Evolutionary conservation across 2,888 invertebrate genomes (phyloP).

Genomic region (Epinotia demarniana): DNA sequence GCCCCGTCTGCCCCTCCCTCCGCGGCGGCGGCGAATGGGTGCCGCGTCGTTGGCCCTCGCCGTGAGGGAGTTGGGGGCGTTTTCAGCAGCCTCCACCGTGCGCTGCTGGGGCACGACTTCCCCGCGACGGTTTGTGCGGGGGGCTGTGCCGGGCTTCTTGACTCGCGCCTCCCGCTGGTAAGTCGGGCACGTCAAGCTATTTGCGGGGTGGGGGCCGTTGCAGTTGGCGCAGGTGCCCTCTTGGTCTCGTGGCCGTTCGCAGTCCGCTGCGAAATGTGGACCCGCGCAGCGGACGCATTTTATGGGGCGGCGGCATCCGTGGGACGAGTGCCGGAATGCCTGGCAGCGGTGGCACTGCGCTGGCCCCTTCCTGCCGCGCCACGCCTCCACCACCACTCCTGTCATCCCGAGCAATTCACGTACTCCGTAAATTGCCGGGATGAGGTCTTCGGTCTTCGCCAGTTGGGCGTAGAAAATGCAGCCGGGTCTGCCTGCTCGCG

Average conservation of each 20-base stretch:
- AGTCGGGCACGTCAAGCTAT: too few relatives aligned
- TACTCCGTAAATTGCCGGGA: slow-evolving; percentile 44
- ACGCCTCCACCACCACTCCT: slow-evolving; percentile 47
- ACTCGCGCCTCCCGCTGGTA: too few relatives aligned
- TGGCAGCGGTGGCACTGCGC: too few relatives aligned
- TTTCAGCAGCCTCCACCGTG: not conserved
- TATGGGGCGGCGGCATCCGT: too few relatives aligned
- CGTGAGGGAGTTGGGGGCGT: not conserved
- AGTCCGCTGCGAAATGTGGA: too few relatives aligned
- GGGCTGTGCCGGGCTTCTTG: slow-evolving; percentile 49
- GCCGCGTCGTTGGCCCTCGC: not conserved
- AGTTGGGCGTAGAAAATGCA: slow-evolving; percentile 46
- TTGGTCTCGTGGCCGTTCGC: too few relatives aligned
- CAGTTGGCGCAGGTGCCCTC: too few relatives aligned
- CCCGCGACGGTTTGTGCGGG: slow-evolving; percentile 43
- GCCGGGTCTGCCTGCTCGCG: slow-evolving; percentile 40
- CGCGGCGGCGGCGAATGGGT: too few relatives aligned
- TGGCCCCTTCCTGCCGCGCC: slow-evolving; percentile 44
- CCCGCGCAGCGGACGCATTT: too few relatives aligned
- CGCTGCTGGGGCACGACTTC: slow-evolving; percentile 14
- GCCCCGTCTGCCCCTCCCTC: too few relatives aligned
- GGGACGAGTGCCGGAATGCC: too few relatives aligned
- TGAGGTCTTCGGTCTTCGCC: slow-evolving; percentile 28
- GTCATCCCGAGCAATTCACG: slow-evolving; percentile 48
- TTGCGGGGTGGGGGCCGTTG: too few relatives aligned